A percentile compares a stretch with the other conserved stretches of the same genome.
These are phyloP conservation scores for Archivesica marissinica DNA, from an alignment of 1,140 invertebrate species.

Conservation along the genomic window DNA sequence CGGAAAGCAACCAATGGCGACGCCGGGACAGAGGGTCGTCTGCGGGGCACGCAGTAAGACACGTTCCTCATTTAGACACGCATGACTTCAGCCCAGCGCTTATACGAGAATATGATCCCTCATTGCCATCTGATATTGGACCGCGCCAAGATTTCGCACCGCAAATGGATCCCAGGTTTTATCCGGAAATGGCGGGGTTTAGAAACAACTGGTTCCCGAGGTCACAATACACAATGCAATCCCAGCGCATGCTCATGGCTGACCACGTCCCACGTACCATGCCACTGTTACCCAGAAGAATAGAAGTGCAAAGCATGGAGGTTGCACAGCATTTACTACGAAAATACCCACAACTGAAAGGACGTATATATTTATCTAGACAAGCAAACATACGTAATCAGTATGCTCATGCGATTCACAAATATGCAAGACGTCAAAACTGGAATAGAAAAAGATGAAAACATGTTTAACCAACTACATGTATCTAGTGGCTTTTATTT, in stretches of 20 bases:
- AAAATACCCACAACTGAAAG: constrained; percentile 35
- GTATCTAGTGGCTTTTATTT: too few species aligned
- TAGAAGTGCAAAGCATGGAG: neutral
- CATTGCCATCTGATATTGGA: neutral
- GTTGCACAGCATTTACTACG: constrained; percentile 22
- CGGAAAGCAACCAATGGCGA: neutral
- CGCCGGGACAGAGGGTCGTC: neutral
- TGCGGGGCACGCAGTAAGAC: neutral
- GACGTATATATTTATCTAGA: constrained; percentile 34
- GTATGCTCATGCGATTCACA: constrained; percentile 5
- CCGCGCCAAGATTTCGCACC: neutral
- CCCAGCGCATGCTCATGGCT: neutral
- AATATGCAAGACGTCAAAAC: constrained; percentile 23
- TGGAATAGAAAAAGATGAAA: too few species aligned
- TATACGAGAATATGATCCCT: neutral
- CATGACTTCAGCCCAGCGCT: neutral
- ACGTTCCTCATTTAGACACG: neutral
- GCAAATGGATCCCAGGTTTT: neutral
- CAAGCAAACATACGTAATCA: constrained; percentile 6
- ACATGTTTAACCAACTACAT: too few species aligned
- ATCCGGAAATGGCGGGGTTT: neutral
- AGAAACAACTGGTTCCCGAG: neutral
- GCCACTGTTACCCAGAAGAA: constrained; percentile 6
- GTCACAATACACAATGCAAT: neutral
- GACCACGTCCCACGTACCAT: neutral